Evolutionary conservation across 2,888 invertebrate species (phyloP), one percentile per base, ranked within the genome.

Genomic region (Lasiommata megera): DNA sequence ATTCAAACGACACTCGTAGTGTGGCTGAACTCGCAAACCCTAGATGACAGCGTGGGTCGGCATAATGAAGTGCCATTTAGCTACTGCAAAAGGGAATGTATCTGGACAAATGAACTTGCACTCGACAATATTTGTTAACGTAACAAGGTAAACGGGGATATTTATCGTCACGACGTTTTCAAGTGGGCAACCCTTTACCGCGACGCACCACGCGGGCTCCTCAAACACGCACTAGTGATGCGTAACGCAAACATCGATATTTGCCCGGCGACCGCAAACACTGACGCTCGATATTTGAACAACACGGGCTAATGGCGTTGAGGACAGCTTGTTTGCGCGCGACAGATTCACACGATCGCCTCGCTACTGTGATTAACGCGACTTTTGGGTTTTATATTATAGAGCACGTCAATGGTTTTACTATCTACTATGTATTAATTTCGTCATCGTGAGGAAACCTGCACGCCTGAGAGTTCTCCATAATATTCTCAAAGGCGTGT

Each of bases 181-280:
- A 77, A 86, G 89, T 85, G 86, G 82, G 70, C 83, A 87, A 81
- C 86, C 87, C 88, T 89, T 85, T 81, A 80, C 83, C 82, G 82
- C 80, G 80, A 52, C 73, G 70, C 74, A 77, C 77, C 73, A 72
- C 76, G 74, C 76, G 76, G 68, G 74, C 79, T 79, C 75, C 71
- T 70, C 84, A 90, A 89, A 90, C 82, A 89, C 71, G 69, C 64
- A 79, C 80, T 90, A 90, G 90, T 90, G 90, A 90, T 90, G 90
- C 90, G 87, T 86, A 89, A 90, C 88, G 84, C 89, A 88, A 89
- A 88, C 88, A 87, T 87, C 88, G 87, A 85, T 88, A 80, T 89
- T 89, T 86, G 83, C 84, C 67, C 77, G 73, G 76, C 67, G 76
- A 85, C 82, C 70, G 84, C 80, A 88, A 89, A 89, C 82, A 88